phyloP scores from a whole-genome alignment of 2,888 invertebrate species.

The Ypsolopha scabrella region DNA sequence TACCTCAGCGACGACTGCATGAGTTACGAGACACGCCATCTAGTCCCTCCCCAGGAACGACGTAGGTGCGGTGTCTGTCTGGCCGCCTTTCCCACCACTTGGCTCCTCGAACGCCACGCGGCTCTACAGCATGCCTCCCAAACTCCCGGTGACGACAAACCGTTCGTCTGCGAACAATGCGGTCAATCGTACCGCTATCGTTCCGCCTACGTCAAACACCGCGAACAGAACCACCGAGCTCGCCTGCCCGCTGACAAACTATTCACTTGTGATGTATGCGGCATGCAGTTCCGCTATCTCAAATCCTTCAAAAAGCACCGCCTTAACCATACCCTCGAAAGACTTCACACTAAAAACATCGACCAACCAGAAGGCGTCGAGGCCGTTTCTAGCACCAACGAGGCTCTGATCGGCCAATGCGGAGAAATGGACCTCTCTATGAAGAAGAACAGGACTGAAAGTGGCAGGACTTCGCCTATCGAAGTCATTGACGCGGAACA shows the following conservation, averaged over 20 bases:
- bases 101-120: conserved; percentile 88
- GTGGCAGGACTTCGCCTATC: conserved; percentile 54
- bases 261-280: conserved; percentile 92
- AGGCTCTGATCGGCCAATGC: conserved; percentile 67
- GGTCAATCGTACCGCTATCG: conserved; percentile 91
- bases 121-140: conserved; percentile 84
- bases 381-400: conserved; percentile 80
- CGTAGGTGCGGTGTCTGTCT: conserved; percentile 86
- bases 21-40: conserved; percentile 49
- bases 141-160: conserved; percentile 80
- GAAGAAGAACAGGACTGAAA: conserved; percentile 50
- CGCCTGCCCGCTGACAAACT: conserved; percentile 89
- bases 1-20: conserved; percentile 65
- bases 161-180: conserved; percentile 92
- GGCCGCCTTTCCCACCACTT: conserved; percentile 88
- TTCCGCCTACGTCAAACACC: conserved; percentile 79
- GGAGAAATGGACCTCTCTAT: conserved; percentile 72
- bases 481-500: conserved; percentile 72
- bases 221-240: conserved; percentile 91
- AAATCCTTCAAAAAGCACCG: conserved; percentile 93
- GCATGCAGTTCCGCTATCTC: conserved; percentile 91
- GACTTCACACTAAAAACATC: conserved; percentile 79
- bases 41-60: conserved; percentile 41
- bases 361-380: conserved; percentile 69
- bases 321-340: conserved; percentile 86